Base-by-base conservation (phyloP, 1,140 invertebrate species). In the Macrotrachela quadricornifera region DNA sequence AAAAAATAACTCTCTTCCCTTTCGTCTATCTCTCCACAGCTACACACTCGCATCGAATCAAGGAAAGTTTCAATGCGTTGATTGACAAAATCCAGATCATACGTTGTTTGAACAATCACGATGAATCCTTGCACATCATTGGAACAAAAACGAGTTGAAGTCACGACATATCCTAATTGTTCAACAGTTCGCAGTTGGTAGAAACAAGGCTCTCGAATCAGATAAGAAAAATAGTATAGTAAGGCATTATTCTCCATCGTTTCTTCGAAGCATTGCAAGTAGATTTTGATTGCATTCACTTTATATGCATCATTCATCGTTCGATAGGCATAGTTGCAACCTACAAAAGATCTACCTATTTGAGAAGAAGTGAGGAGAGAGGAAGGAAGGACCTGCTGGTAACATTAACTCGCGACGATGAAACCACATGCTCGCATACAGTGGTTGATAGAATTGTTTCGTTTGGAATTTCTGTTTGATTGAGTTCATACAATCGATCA, bases 121-220 rank as follows among this genome's bases (percentile, higher is more conserved):
- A 81, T 66, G 6, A 95, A 65, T 10, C 87, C 86, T 67, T 88
- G 83, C 4, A 80, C 79, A 18, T 84, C 84, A 66, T 80, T 80
- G 0, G 79, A 74, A 59, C 80, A 73, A 11, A 84, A 73, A n/a
- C 86, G 72, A 1, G 82, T 82, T 64, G 81, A 85, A 63, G 81
- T 83, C 39, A 95, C 87, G 60, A 95, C 88, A 64, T 96, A 95
- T 10, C 88, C 85, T 10, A 92, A 70, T 64, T 91, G 85, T 66
- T 92, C 74, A 84, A 87, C 78, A 1, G 85, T 92, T 57, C 90
- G 71, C 12, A 96, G 73, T 45, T 80, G 77, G 71, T 85, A 80
- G 68, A 87, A 94, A 66, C 82, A 90, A 0, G 88, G 85, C 67
- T 95, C 87, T 15, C 76, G 75, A 10, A 92, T 76, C 57, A 92